Percentiles rank a stretch among this genome's conserved stretches.
These are phyloP conservation scores for Ceyx margarethae DNA, from an alignment of 2,113 vertebrate species.

Conservation along the genomic window DNA sequence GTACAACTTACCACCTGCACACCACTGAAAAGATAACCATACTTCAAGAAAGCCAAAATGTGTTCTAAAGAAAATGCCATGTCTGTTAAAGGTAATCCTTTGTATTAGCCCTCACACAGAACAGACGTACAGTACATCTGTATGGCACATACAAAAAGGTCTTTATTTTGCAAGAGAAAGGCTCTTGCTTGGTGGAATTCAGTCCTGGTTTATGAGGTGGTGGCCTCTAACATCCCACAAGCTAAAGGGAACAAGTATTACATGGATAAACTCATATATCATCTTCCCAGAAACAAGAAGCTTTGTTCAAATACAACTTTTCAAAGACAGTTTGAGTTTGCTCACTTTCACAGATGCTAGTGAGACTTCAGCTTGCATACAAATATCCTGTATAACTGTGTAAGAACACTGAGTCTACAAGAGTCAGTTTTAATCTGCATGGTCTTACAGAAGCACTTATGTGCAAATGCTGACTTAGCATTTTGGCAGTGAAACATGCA, in stretches of 20 bases:
- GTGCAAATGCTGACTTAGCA: neutral
- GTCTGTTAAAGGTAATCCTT: neutral
- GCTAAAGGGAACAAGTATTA: neutral
- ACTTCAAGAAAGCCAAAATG: neutral
- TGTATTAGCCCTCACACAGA: neutral
- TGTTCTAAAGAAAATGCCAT: rapidly evolving
- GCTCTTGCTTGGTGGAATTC: neutral
- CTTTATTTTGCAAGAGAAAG: neutral
- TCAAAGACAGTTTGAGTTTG: neutral
- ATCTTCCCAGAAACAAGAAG: neutral
- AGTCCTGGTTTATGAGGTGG: neutral
- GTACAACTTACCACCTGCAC: rapidly evolving
- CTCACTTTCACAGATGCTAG: neutral
- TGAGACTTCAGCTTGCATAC: neutral
- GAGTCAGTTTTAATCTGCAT: neutral
- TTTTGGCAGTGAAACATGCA: neutral
- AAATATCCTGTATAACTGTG: neutral
- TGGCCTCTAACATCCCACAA: neutral
- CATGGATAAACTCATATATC: neutral
- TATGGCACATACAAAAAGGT: neutral
- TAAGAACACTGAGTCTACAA: neutral
- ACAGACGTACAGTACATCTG: neutral
- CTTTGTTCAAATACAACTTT: neutral
- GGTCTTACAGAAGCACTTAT: neutral
- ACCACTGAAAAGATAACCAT: neutral